Conservation (phyloP, 2,113 vertebrate species). For the Brienomyrus longianalis region DNA sequence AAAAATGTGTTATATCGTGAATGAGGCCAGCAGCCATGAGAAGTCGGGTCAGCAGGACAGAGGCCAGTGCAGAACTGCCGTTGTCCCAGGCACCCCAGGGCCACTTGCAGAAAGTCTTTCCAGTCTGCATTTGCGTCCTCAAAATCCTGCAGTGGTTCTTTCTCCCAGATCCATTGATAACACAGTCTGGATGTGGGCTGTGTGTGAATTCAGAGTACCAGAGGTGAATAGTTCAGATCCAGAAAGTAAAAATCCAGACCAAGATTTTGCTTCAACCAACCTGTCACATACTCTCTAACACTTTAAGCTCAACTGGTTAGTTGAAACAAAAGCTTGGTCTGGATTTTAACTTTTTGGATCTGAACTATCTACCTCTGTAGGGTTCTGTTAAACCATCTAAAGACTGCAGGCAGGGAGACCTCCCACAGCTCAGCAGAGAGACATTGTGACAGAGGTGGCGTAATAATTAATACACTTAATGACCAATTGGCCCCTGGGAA, state of each 20-base stretch:
- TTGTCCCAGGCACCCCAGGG: slow-evolving; percentile 59
- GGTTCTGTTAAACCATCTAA: not conserved
- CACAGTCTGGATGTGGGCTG: slow-evolving; percentile 26
- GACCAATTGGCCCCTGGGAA: slow-evolving; percentile 58
- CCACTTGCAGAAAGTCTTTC: slow-evolving; percentile 61
- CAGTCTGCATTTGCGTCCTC: slow-evolving; percentile 39
- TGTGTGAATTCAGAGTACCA: not conserved
- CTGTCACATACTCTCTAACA: not conserved
- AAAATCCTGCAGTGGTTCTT: not conserved
- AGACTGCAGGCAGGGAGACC: slow-evolving; percentile 43
- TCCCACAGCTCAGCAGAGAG: slow-evolving; percentile 62
- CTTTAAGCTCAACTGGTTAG: not conserved
- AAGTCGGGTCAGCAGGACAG: not conserved
- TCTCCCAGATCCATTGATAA: not conserved
- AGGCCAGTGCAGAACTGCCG: slow-evolving; percentile 41
- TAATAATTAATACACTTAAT: slow-evolving; percentile 64
- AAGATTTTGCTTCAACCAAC: not conserved
- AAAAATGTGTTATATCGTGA: not conserved
- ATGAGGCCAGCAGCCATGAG: not conserved
- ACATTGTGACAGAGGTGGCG: slow-evolving; percentile 73
- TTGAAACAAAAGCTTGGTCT: not conserved
- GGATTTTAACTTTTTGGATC: not conserved
- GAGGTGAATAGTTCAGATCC: slow-evolving; percentile 12
- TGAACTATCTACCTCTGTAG: not conserved
- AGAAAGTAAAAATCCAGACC: not conserved